A percentile compares a stretch with the other conserved stretches of the same genome.
These are phyloP conservation scores for Palythoa heliodiscus DNA, from an alignment of 92 coral and sea anemone species.

Conservation along the genomic window DNA sequence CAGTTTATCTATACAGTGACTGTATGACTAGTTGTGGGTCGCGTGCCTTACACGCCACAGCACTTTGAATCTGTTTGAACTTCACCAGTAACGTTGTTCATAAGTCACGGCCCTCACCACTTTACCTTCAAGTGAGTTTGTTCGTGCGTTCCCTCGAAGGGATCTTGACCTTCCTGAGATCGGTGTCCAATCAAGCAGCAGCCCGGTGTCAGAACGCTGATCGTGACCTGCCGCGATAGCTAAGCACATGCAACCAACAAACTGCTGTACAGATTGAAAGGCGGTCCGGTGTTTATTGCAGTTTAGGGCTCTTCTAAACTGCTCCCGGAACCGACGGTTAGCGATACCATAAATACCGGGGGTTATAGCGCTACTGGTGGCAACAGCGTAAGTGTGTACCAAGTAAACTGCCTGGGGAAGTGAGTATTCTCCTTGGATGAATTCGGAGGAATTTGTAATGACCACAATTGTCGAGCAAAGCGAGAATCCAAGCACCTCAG, in stretches of 20 bases:
- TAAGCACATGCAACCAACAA: background rate
- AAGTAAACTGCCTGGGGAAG: constrained; percentile 49
- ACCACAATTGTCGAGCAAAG: constrained; percentile 57
- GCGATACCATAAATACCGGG: constrained; percentile 78
- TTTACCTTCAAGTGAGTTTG: too few species aligned
- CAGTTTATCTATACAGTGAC: too few species aligned
- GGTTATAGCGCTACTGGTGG: constrained; percentile 75
- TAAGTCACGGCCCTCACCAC: too few species aligned
- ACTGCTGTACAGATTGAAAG: background rate
- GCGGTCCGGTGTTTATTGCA: background rate
- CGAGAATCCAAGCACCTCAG: constrained; percentile 59
- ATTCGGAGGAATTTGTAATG: background rate
- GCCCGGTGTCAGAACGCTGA: background rate
- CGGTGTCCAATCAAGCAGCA: background rate
- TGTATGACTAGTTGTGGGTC: too few species aligned
- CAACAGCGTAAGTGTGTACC: constrained; percentile 55
- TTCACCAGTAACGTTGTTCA: too few species aligned
- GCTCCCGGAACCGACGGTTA: constrained; percentile 77
- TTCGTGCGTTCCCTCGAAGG: background rate
- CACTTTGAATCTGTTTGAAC: too few species aligned
- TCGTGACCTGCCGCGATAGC: background rate
- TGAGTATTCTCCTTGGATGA: background rate
- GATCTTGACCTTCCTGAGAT: background rate
- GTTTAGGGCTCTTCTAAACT: constrained; percentile 49
- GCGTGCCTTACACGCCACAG: too few species aligned